Evolutionary conservation across 2,888 invertebrate species (phyloP), one percentile per base, ranked within the genome.

Genomic region (Actias luna): DNA sequence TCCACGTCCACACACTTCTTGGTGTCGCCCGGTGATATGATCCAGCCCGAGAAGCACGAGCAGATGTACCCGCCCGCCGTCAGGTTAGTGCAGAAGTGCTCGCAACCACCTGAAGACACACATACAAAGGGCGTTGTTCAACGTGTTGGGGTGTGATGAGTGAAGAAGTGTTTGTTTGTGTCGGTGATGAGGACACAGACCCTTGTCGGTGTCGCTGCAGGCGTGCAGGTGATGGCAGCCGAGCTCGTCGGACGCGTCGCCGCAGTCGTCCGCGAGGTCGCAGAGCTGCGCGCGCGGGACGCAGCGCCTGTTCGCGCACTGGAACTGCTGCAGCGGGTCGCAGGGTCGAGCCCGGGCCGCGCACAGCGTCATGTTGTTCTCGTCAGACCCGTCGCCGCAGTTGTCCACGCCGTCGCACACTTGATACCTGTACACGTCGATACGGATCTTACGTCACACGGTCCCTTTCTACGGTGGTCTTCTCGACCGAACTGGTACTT

Each of bases 361-460:
- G 80, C 98, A 98, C 63, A 98, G 88, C 0, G 98, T 98, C 94
- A 98, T 96, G 86, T 98, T 98, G 86, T 98, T 98, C 88, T 99
- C 99, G 86, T 99, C 99, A 0, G 97, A 97, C 10, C 98, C 98
- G 85, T 99, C 98, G 42, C 97, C 97, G 85, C 99, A 99, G 85
- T 99, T 98, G 85, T 98, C 97, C 22, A 96, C 94, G 35, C 97
- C 96, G 86, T 99, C 98, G 85, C 99, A 99, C 10, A 97, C 94
- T 78, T 97, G 97, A 79, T 97, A 97, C 64, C 93, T 93, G 70
- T 0, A 16, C n/a, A n/a, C n/a, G n/a, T 18, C 42, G 5, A 42
- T 18, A 18, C 42, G 2, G 18, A 42, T 8, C 1, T 42, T 8
- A 8, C 8, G n/a, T 55, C 18, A 5, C 29, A 5, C 3, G 1